Base-by-base conservation (phyloP, 2,888 invertebrate species). In the Rhagium mordax region DNA sequence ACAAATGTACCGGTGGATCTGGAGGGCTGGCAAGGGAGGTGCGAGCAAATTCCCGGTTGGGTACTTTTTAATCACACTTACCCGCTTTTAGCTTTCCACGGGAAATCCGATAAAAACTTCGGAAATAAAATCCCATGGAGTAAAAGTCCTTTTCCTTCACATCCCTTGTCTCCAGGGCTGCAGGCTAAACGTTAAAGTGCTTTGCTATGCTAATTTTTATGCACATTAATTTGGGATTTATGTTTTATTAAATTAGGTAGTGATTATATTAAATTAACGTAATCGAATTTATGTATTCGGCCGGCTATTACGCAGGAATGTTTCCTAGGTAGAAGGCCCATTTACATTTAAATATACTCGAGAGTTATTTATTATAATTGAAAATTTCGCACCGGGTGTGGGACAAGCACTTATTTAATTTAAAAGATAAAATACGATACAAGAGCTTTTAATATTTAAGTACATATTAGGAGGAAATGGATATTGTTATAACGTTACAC, bases 101-200 rank as follows among this genome's bases (percentile, higher is more conserved):
- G 75, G 74, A 78, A 78, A 78, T 78, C 74, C 75, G 78, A 78
- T 78, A 78, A 78, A 78, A 76, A 77, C 74, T 78, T 77, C 57
- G 71, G 74, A 78, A 78, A 78, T 77, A 77, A 78, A 78, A 74
- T 74, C 74, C 75, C 71, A 59, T 57, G 71, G 73, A 76, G 66
- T 69, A 71, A 71, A 57, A 65, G 65, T 57, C 57, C 48, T 41
- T 24, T 62, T 71, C 49, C 71, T 53, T 18, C 61, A 18, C 57
- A 33, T 41, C 47, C 29, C 67, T 21, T 61, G 61, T 61, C 61
- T 61, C 61, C 48, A 13, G 33, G n/a, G 61, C 61, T 41, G 16
- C 15, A 29, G 61, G 61, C 61, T 61, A 27, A 60, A 59, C 66
- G 66, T 10, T 59, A 49, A 64, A 71, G 66, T 66, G 66, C 71